Evolutionary conservation across 2,888 invertebrate species (phyloP).

Genomic region (Fragum whitleyi): DNA sequence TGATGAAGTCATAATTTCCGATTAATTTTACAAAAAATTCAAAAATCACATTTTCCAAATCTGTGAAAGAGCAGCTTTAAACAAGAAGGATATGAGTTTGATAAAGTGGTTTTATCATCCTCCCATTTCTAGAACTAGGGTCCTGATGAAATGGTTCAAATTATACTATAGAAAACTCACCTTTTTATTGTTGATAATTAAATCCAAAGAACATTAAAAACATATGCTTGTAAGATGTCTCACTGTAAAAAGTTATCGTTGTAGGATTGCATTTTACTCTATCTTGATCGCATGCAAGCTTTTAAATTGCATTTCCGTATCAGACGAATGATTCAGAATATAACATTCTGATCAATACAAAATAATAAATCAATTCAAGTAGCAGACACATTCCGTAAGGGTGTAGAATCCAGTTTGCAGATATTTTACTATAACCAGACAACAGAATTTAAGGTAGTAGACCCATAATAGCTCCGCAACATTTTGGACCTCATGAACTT

Average conservation of each 20-base stretch:
- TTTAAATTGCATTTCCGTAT: constrained; percentile 4
- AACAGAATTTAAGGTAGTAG: neutral
- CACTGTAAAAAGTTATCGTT: neutral
- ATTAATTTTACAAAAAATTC: too few species aligned
- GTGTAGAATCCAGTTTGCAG: neutral
- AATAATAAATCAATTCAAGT: constrained; percentile 20
- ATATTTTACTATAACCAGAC: too few species aligned
- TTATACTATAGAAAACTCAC: neutral
- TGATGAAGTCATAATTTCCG: too few species aligned
- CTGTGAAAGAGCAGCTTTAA: too few species aligned
- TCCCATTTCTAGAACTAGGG: too few species aligned
- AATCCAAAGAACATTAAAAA: neutral
- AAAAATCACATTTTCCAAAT: too few species aligned
- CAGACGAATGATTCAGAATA: constrained; percentile 6
- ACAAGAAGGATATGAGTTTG: too few species aligned
- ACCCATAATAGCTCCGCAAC: too few species aligned
- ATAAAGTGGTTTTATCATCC: too few species aligned
- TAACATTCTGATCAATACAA: constrained; percentile 21
- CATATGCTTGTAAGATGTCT: neutral
- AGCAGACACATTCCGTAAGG: neutral
- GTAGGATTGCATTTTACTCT: neutral
- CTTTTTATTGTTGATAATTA: neutral
- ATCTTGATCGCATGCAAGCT: constrained; percentile 10
- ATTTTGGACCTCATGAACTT: too few species aligned
- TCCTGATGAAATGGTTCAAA: too few species aligned